Evolutionary conservation across 2,113 vertebrate genomes (phyloP), one percentile per base, ranked within the genome.

Genomic region (Triplophysa rosa): DNA sequence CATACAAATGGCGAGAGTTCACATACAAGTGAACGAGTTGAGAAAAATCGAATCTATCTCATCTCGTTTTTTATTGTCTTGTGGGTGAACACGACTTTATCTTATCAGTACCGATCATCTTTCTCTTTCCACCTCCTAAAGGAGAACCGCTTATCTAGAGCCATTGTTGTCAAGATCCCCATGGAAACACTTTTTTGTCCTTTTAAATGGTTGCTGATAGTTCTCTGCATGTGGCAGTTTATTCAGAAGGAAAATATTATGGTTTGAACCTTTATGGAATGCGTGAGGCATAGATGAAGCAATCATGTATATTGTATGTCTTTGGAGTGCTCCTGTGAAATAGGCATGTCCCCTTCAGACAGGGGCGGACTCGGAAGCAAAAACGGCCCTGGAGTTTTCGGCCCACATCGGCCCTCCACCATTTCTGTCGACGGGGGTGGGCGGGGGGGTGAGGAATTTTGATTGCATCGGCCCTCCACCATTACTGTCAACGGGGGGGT

Each of bases 41-140:
- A 67, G 67, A 59, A 45, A 52, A 65, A 37, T 23, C 67, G 66
- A 3, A 7, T 37, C 37, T 47, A 29, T 83, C 58, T 83, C 49
- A 76, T 70, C 78, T 49, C 59, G 17, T 21, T 47, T 80, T 76
- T 56, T 72, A 71, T 65, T 74, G 75, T 67, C 64, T 75, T 68
- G 72, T 61, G 73, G 54, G 16, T 33, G 47, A 61, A 33, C 62
- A 59, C 64, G n/a, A 26, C 49, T 77, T 66, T 59, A 67, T 84
- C 72, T 52, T 66, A 71, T 83, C 61, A 63, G 67, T 56, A 59
- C 19, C 24, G 49, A 69, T 67, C 29, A 72, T 77, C n/a, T 58
- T 3, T 52, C 17, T 37, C 13, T 74, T 69, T 17, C 40, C 23
- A 21, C 24, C 75, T 21, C n/a, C 23, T 71, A 58, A 80, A 59